Conservation (phyloP, 2,113 vertebrate genomes). For the Columba livia region DNA sequence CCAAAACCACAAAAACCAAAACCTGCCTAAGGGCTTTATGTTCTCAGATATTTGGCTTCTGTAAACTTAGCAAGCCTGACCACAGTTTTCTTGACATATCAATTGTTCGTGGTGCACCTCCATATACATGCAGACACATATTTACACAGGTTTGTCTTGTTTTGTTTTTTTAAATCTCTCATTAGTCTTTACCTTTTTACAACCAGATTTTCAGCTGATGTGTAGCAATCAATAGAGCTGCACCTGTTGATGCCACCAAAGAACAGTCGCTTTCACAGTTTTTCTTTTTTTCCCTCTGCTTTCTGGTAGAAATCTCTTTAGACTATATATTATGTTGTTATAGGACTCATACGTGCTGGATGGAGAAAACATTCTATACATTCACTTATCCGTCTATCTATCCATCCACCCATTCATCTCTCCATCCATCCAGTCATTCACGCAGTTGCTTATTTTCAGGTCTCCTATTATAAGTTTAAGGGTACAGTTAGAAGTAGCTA, state of each 20-base stretch:
- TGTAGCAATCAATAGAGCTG: background rate
- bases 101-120: background rate
- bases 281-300: background rate
- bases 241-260: background rate
- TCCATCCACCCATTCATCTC: background rate
- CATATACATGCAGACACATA: background rate
- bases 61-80: background rate
- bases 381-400: background rate
- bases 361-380: background rate
- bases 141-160: background rate
- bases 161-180: background rate
- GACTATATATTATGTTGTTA: background rate
- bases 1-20: background rate
- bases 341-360: background rate
- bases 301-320: background rate
- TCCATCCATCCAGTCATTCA: background rate
- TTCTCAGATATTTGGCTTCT: background rate
- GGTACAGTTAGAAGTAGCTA: background rate
- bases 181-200: background rate
- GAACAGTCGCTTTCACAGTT: accelerated
- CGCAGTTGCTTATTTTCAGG: background rate
- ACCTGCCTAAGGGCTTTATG: background rate
- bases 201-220: background rate
- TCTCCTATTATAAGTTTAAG: background rate
- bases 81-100: background rate